phyloP scores from a whole-genome alignment of 2,113 vertebrate species.

The Ammospiza nelsoni region DNA sequence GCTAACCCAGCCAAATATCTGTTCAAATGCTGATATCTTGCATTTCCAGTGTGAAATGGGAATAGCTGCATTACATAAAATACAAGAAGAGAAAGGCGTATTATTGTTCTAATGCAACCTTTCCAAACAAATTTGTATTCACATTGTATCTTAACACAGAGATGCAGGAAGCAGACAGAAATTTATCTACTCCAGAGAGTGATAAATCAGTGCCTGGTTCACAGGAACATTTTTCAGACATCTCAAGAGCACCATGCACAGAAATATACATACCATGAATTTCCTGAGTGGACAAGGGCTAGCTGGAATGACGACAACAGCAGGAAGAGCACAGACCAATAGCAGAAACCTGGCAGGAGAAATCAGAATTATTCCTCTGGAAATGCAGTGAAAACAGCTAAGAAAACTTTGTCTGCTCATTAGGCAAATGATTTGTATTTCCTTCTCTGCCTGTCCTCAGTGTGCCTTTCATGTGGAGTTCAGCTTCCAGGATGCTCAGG shows the following conservation, averaged over 20 bases:
- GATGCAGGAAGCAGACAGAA: conserved; percentile 38
- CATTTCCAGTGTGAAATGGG: neutral
- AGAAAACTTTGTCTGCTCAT: neutral
- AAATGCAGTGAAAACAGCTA: conserved; percentile 5
- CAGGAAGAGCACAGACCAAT: neutral
- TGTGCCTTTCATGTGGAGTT: neutral
- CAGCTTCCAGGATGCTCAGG: neutral
- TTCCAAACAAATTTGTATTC: conserved; percentile 60
- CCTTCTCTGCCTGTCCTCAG: neutral
- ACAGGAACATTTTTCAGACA: conserved; percentile 68
- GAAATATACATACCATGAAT: conserved; percentile 58
- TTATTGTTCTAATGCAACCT: neutral
- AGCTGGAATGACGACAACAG: conserved; percentile 33
- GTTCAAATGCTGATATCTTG: neutral
- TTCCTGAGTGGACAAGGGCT: conserved; percentile 59
- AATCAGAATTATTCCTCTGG: neutral
- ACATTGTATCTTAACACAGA: neutral
- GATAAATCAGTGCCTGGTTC: conserved; percentile 53
- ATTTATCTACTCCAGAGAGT: conserved; percentile 63
- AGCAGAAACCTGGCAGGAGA: conserved; percentile 24
- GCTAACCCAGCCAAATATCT: neutral
- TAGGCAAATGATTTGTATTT: conserved; percentile 33
- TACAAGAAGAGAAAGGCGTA: neutral
- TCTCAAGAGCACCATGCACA: conserved; percentile 51
- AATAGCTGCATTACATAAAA: neutral